Percentiles rank a stretch among this genome's conserved stretches.
Conservation (phyloP, 2,113 vertebrate species). For the Progne subis region DNA sequence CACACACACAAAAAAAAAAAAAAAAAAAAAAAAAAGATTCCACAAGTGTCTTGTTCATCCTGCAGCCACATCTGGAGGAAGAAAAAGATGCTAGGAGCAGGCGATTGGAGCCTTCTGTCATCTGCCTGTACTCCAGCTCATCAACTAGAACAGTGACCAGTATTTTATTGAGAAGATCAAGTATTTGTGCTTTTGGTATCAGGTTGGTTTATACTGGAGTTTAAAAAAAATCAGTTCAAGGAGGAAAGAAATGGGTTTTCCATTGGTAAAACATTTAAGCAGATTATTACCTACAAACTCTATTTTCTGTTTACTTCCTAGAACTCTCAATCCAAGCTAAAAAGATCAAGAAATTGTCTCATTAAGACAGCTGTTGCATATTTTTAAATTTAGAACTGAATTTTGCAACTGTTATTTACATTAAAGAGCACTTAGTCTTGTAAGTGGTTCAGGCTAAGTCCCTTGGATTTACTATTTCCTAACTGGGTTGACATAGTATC, state of each 20-base stretch:
- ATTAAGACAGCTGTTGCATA: background rate
- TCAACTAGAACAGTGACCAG: background rate
- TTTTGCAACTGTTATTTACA: background rate
- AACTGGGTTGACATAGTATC: background rate
- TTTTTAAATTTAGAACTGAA: background rate
- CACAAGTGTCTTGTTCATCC: background rate
- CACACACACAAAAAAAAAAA: too few species aligned
- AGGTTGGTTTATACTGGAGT: background rate
- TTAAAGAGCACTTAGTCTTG: conserved; percentile 1
- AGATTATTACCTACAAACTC: background rate
- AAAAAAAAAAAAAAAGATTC: background rate
- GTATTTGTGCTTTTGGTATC: background rate
- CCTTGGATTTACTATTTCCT: background rate
- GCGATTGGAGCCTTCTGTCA: background rate
- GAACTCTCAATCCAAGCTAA: background rate
- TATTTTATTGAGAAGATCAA: background rate
- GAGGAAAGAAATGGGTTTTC: background rate
- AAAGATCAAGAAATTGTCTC: background rate
- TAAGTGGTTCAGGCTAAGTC: background rate
- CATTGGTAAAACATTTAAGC: background rate
- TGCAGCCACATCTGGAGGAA: background rate
- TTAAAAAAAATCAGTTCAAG: background rate
- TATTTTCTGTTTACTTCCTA: background rate
- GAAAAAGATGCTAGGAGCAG: background rate
- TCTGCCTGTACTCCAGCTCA: background rate